Conservation (phyloP, 2,113 vertebrate species). For the Anolis sagrei region DNA sequence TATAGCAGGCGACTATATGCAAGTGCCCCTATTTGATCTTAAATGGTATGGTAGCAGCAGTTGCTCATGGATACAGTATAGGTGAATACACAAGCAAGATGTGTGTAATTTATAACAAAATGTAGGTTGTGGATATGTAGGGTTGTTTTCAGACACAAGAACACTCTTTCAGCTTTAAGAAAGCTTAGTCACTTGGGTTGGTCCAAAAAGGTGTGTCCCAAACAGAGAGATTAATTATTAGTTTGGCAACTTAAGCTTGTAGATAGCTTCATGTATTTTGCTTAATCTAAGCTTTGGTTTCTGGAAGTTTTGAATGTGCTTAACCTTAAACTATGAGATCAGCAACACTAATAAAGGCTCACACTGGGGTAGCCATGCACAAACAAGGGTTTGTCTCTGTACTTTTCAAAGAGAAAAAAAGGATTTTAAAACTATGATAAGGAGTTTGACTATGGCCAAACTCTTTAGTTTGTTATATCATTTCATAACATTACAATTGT, state of each 20-base stretch:
- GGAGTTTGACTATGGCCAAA: fast-evolving
- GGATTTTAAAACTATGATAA: background rate
- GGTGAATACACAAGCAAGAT: background rate
- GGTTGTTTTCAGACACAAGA: background rate
- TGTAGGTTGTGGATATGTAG: background rate
- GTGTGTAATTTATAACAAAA: background rate
- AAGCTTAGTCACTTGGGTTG: conserved; percentile 4
- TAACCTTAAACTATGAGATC: conserved; percentile 44
- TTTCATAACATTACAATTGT: background rate
- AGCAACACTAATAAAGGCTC: conserved; percentile 37
- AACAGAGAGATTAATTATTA: background rate
- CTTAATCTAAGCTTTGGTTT: conserved; percentile 35
- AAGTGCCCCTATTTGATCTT: background rate
- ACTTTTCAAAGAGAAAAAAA: conserved; percentile 28
- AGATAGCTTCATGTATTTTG: background rate
- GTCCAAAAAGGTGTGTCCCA: conserved; percentile 10
- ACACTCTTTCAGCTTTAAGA: background rate
- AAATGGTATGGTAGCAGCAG: background rate
- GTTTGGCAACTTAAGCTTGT: conserved; percentile 29
- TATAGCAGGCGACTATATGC: no score
- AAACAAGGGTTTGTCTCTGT: conserved; percentile 28
- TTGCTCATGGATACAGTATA: background rate
- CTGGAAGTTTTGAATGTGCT: conserved; percentile 16
- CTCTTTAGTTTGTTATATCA: background rate
- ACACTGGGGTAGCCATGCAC: conserved; percentile 14